Conservation (phyloP, 2,113 vertebrate species). For the Solea solea region DNA sequence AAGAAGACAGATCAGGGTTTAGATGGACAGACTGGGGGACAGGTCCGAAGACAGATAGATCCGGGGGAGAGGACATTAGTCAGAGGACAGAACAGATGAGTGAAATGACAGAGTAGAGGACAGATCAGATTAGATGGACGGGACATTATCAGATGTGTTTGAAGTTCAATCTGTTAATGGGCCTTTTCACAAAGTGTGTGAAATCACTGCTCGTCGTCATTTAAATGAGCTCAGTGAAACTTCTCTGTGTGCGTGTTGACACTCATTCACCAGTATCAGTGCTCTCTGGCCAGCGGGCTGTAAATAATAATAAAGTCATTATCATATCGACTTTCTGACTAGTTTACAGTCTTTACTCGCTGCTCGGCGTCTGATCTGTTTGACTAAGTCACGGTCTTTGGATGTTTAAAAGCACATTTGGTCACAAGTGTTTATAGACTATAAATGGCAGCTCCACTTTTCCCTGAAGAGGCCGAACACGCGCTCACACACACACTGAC, state of each 20-base stretch:
- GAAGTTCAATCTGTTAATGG: slow-evolving; percentile 13
- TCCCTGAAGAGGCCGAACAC: slow-evolving; percentile 3
- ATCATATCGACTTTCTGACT: not conserved
- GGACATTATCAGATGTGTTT: slow-evolving; percentile 39
- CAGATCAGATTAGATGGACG: slow-evolving; percentile 3
- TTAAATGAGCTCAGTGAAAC: slow-evolving; percentile 26
- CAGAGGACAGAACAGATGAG: not conserved
- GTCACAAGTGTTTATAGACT: slow-evolving; percentile 3
- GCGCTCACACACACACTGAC: too few relatives aligned
- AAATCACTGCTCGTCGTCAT: slow-evolving; percentile 32
- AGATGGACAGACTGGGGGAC: not conserved
- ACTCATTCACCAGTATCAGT: not conserved
- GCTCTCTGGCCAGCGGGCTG: not conserved
- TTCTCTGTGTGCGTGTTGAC: too few relatives aligned
- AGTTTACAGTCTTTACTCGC: not conserved
- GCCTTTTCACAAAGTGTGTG: slow-evolving; percentile 11
- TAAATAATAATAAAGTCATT: not conserved
- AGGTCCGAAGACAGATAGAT: not conserved
- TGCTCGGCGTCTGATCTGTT: not conserved
- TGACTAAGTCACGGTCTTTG: not conserved
- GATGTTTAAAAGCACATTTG: slow-evolving; percentile 22
- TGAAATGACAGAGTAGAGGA: too few relatives aligned
- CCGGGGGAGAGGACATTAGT: too few relatives aligned
- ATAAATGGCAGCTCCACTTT: slow-evolving; percentile 26
- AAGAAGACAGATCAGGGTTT: not conserved